Evolutionary conservation across 2,113 vertebrate genomes (phyloP).

Genomic region (Lepidothrix coronata): DNA sequence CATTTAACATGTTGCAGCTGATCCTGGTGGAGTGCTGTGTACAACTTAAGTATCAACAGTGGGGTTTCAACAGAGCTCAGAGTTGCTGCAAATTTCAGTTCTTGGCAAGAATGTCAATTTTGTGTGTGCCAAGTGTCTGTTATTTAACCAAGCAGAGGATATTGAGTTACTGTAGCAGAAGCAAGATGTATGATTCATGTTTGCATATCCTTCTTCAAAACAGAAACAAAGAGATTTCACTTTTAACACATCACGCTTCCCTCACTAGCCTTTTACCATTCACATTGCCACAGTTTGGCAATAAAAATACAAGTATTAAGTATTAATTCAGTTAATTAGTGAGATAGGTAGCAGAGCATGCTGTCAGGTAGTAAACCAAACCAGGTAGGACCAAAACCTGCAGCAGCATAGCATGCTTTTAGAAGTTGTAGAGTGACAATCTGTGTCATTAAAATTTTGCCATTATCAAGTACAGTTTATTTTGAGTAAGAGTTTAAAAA

Average conservation of each 20-base stretch:
- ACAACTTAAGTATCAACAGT: conserved; percentile 61
- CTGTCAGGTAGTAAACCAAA: not conserved
- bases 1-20: conserved; percentile 52
- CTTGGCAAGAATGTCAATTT: conserved; percentile 73
- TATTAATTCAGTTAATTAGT: conserved; percentile 3
- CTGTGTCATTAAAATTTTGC: not conserved
- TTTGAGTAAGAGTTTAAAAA: not conserved
- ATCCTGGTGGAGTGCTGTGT: conserved; percentile 65
- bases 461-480: not conserved
- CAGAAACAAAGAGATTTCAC: conserved; percentile 47
- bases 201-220: conserved; percentile 63
- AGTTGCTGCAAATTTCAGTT: conserved; percentile 68
- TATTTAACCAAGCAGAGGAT: conserved; percentile 80
- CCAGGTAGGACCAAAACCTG: not conserved
- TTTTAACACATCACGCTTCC: conserved; percentile 20
- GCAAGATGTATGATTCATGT: conserved; percentile 71
- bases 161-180: conserved; percentile 79
- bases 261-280: conserved; percentile 29
- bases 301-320: not conserved
- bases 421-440: not conserved
- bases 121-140: conserved; percentile 74
- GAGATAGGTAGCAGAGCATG: not conserved
- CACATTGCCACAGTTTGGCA: not conserved
- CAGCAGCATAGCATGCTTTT: not conserved
- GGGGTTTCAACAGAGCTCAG: conserved; percentile 51